These are phyloP conservation scores for Glandiceps talaboti DNA, from an alignment of 53 echinoderm and acorn worm genomes.

Conservation along the genomic window DNA sequence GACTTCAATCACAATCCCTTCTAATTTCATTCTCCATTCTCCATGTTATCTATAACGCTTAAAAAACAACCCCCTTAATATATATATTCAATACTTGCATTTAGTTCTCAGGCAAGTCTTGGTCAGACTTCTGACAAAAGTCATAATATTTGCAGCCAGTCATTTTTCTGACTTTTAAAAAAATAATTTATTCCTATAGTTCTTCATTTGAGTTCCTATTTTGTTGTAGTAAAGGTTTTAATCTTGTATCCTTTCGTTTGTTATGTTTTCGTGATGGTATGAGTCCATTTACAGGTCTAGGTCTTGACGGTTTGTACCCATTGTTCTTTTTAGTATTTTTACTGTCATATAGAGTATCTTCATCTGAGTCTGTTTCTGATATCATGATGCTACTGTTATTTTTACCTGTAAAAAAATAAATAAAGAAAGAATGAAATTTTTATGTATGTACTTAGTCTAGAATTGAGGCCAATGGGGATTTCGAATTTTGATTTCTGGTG, in stretches of 20 bases:
- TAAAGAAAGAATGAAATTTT: not conserved
- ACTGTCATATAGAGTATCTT: slow-evolving; percentile 42
- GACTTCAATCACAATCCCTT: no score
- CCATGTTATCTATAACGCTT: no score
- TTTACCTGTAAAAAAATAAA: slow-evolving; percentile 44
- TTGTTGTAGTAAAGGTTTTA: not conserved
- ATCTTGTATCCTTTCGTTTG: not conserved
- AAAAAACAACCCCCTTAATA: no score
- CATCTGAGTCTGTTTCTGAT: slow-evolving; percentile 78
- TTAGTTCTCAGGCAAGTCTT: no score
- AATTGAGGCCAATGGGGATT: no score
- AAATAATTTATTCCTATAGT: not conserved
- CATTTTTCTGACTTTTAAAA: no score
- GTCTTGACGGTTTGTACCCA: not conserved
- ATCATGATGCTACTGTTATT: slow-evolving; percentile 99
- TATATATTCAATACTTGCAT: no score
- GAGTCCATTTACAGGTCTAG: not conserved
- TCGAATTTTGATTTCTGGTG: no score
- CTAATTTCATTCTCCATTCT: no score
- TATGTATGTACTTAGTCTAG: no score
- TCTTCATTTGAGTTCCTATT: not conserved
- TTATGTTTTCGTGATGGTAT: not conserved
- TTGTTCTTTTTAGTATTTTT: not conserved
- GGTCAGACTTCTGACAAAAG: no score
- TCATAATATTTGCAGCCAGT: no score